These are phyloP conservation scores for Leptothorax acervorum DNA, from an alignment of 2,888 invertebrate genomes.

Conservation along the genomic window DNA sequence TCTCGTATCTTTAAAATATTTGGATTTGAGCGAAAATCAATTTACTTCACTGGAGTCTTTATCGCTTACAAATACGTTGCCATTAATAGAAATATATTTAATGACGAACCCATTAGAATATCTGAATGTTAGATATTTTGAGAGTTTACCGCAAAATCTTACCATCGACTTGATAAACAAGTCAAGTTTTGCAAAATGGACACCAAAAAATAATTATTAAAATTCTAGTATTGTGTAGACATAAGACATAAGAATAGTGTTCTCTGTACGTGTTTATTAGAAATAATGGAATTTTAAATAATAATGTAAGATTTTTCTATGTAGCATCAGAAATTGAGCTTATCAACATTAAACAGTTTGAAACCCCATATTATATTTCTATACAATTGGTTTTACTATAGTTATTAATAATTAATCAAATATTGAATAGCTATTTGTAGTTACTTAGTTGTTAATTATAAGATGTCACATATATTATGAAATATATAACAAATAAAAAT, in stretches of 20 bases:
- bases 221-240: background rate
- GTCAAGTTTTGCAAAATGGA: background rate
- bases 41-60: constrained; percentile 55
- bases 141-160: constrained; percentile 21
- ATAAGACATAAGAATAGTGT: background rate
- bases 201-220: no score
- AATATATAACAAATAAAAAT: background rate
- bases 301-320: background rate
- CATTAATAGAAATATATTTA: constrained; percentile 5
- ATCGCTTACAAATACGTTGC: fast-evolving
- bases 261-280: background rate
- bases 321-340: background rate
- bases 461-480: background rate
- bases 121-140: background rate
- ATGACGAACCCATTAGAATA: constrained; percentile 16
- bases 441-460: background rate
- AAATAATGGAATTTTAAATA: background rate
- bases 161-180: background rate
- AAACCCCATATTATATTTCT: no score
- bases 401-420: no score
- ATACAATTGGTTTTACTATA: no score
- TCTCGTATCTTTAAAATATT: constrained; percentile 54
- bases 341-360: background rate
- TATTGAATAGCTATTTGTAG: background rate
- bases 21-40: constrained; percentile 71